Evolutionary conservation across 2,888 invertebrate genomes (phyloP).

Genomic region (Camponotus fellah): DNA sequence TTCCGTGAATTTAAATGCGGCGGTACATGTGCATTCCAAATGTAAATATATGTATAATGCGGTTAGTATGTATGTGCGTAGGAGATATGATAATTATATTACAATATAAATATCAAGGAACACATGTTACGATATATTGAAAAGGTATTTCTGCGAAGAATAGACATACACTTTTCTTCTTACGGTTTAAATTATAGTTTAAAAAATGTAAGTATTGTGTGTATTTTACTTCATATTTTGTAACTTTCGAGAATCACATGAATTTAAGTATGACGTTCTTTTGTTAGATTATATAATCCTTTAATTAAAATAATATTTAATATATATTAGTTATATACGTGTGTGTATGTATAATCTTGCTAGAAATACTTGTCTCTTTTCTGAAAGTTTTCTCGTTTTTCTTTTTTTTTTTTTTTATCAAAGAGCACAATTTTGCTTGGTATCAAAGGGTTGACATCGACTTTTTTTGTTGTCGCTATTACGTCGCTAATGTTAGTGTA

Average conservation of each 20-base stretch:
- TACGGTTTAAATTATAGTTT: background rate
- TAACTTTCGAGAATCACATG: slow-evolving; percentile 15
- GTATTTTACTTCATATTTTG: slow-evolving; percentile 27
- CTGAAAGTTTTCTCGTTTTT: slow-evolving; percentile 67
- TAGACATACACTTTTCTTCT: slow-evolving; percentile 60
- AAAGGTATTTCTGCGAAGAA: slow-evolving; percentile 72
- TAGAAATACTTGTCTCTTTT: slow-evolving; percentile 72
- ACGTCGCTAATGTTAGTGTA: slow-evolving; percentile 78
- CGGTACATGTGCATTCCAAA: slow-evolving; percentile 41
- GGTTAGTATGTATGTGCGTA: slow-evolving; percentile 37
- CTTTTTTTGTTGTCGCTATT: slow-evolving; percentile 71
- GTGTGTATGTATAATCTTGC: slow-evolving; percentile 70
- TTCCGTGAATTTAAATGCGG: slow-evolving; percentile 56
- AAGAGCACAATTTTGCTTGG: slow-evolving; percentile 80
- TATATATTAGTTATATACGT: slow-evolving; percentile 11
- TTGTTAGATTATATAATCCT: slow-evolving; percentile 31
- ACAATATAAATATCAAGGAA: slow-evolving; percentile 74
- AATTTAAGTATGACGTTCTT: slow-evolving; percentile 36
- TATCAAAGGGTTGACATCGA: slow-evolving; percentile 84
- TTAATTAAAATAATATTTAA: slow-evolving; percentile 48
- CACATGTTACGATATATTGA: slow-evolving; percentile 66
- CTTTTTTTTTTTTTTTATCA: slow-evolving; percentile 76
- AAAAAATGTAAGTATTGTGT: slow-evolving; percentile 21
- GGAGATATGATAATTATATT: slow-evolving; percentile 59
- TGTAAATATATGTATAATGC: slow-evolving; percentile 57